These are phyloP conservation scores for Odocoileus virginianus DNA, from an alignment of 2,113 vertebrate genomes.

Conservation along the genomic window DNA sequence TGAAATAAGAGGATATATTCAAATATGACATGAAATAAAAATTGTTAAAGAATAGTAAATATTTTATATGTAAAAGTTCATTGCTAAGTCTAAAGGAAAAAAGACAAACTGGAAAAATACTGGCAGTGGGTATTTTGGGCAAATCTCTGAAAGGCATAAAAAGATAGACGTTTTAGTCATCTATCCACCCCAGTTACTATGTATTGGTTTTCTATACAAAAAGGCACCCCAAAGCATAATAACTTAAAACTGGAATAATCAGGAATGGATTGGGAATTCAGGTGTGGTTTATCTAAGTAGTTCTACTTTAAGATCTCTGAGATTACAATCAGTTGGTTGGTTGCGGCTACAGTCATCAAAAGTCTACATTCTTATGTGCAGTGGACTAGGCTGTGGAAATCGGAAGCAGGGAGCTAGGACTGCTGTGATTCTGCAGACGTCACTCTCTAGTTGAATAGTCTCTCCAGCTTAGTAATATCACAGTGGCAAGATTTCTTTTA, in stretches of 20 bases:
- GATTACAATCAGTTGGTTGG: background rate
- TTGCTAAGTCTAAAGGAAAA: background rate
- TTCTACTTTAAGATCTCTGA: background rate
- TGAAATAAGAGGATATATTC: background rate
- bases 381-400: background rate
- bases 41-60: background rate
- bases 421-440: background rate
- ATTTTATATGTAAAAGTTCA: background rate
- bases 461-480: background rate
- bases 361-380: background rate
- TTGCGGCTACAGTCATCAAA: background rate
- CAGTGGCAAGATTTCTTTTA: background rate
- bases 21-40: background rate
- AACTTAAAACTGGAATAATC: background rate
- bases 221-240: background rate
- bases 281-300: background rate
- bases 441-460: background rate
- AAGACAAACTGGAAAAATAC: background rate
- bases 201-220: background rate
- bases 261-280: background rate
- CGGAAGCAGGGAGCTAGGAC: background rate
- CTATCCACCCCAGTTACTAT: background rate
- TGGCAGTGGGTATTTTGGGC: background rate
- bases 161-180: background rate
- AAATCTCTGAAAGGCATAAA: background rate